phyloP scores from a whole-genome alignment of 1,140 invertebrate species.

The Ptiloglossa arizonensis region DNA sequence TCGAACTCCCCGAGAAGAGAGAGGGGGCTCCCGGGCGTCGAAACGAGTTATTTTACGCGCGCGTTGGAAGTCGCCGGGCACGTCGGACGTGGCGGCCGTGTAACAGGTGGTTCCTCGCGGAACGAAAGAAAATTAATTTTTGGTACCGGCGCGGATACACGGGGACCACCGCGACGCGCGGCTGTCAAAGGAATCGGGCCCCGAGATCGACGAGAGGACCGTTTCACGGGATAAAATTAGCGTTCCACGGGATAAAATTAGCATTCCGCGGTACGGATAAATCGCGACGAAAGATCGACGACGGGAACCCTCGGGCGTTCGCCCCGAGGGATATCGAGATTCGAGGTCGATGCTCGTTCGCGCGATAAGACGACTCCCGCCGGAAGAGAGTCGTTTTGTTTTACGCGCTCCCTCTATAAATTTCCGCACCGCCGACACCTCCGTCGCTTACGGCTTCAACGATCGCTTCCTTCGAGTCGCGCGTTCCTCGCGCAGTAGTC shows the following conservation, averaged over 20 bases:
- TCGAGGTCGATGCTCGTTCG: neutral
- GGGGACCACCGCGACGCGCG: neutral
- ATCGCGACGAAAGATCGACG: constrained; percentile 42
- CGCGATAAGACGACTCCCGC: neutral
- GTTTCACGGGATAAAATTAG: no score
- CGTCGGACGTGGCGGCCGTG: constrained; percentile 2
- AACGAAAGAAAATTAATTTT: constrained; percentile 53
- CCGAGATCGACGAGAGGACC: constrained; percentile 14
- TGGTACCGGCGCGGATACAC: neutral
- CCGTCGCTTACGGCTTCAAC: no score
- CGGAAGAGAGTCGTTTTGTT: neutral
- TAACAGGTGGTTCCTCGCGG: constrained; percentile 45
- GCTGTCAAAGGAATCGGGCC: constrained; percentile 39
- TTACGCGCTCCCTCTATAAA: neutral
- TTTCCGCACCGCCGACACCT: neutral
- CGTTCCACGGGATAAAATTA: no score
- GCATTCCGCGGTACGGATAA: constrained; percentile 41
- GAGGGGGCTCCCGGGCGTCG: no score
- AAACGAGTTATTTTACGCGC: constrained; percentile 21
- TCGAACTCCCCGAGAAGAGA: no score
- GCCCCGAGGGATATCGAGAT: constrained; percentile 19
- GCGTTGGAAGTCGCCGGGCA: neutral
- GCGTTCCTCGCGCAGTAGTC: neutral
- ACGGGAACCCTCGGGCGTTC: neutral
- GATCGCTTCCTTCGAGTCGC: neutral